Evolutionary conservation across 2,888 invertebrate genomes (phyloP), one percentile per base, ranked within the genome.

Genomic region (Neocrepidodera transversa): DNA sequence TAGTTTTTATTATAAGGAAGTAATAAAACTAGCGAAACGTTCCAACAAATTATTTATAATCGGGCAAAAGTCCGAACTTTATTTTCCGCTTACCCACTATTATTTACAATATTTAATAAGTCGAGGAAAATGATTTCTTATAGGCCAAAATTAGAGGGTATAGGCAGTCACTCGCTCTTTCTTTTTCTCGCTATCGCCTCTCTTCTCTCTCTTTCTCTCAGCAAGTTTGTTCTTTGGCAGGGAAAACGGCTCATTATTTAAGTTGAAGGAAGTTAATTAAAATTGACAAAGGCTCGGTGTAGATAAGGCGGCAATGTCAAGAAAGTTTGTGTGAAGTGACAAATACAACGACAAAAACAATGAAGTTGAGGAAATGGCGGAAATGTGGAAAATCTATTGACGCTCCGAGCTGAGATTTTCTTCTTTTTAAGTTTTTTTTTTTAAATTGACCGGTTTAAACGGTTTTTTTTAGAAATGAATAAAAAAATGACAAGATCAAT

Each of bases 211-310:
- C n/a, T n/a, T n/a, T n/a, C n/a, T n/a, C n/a, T n/a, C n/a, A n/a
- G n/a, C n/a, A 2, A 40, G 52, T 8, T 45, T 35, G 53, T 43
- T 43, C 38, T 53, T 32, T 36, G 45, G 50, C 48, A 32, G 52
- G 50, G 56, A 52, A 60, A 60, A 48, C 45, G 56, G 28, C 48
- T 60, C 52, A 51, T 56, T 56, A 60, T 52, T 56, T 26, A 53
- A 60, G 51, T 56, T 56, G 42, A 57, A 58, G 53, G 54, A 54
- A 63, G 57, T 54, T 63, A 60, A 63, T 57, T 63, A 58, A 63
- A 63, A 58, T 56, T 58, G 63, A 63, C 60, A 60, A 63, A 58
- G 52, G 58, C 52, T 56, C 30, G 56, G 51, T 52, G 52, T 42
- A 35, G 60, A 60, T 56, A 60, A 56, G 60, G 47, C 56, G 40